phyloP scores from a whole-genome alignment of 2,888 invertebrate species.

The Acleris sparsana region DNA sequence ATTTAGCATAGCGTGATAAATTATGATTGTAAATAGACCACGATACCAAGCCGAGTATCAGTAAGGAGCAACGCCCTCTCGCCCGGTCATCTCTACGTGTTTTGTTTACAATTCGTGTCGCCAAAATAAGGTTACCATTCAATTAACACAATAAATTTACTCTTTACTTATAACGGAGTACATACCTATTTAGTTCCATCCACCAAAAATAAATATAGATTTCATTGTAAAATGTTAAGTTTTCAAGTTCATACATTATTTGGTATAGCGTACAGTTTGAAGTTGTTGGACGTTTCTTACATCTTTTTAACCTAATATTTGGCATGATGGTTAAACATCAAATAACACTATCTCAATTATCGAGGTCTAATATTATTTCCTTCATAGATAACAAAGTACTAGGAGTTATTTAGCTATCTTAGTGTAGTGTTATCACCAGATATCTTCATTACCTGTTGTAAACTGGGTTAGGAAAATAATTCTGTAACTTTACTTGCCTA shows the following conservation, averaged over 20 bases:
- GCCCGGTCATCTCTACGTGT: constrained; percentile 64
- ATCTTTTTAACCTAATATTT: constrained; percentile 20
- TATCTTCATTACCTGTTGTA: constrained; percentile 20
- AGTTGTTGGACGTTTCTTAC: constrained; percentile 13
- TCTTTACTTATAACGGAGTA: background rate
- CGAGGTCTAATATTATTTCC: constrained; percentile 61
- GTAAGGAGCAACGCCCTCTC: constrained; percentile 69
- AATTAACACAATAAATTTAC: constrained; percentile 23
- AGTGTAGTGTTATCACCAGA: constrained; percentile 27
- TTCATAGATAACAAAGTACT: constrained; percentile 43
- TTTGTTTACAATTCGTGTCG: constrained; percentile 64
- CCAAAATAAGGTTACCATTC: constrained; percentile 58
- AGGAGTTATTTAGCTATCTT: constrained; percentile 39
- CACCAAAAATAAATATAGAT: background rate
- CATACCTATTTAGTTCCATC: background rate
- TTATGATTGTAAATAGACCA: constrained; percentile 38
- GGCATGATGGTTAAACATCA: constrained; percentile 40
- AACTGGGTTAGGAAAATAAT: constrained; percentile 18
- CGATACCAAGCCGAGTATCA: constrained; percentile 51
- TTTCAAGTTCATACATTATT: constrained; percentile 8
- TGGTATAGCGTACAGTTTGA: background rate
- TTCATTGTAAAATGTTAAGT: background rate
- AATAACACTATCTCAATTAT: constrained; percentile 55
- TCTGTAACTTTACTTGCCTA: background rate
- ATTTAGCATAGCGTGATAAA: constrained; percentile 36